Conservation (phyloP, 2,797 vertebrate species). For the Coregonus suidteri region DNA sequence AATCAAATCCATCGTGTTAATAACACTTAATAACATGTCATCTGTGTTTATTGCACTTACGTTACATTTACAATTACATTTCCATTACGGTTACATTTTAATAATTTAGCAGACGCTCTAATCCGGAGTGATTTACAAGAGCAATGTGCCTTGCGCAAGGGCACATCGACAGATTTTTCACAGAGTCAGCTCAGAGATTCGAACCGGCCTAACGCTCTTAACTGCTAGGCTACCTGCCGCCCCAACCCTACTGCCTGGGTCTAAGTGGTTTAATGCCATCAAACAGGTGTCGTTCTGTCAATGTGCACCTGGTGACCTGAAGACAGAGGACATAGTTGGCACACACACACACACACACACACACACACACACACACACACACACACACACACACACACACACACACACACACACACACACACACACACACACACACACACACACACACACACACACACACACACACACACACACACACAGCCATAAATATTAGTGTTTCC, state of each 20-base stretch:
- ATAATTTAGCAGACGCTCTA: too few relatives aligned
- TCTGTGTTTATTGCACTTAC: too few relatives aligned
- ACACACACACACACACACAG: background rate
- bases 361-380: background rate
- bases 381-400: background rate
- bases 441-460: background rate
- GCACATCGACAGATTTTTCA: too few relatives aligned
- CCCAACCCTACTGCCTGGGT: slow-evolving; percentile 13
- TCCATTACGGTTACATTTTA: too few relatives aligned
- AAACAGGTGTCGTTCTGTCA: slow-evolving; percentile 70
- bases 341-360: background rate
- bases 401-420: background rate
- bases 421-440: background rate
- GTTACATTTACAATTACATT: too few relatives aligned
- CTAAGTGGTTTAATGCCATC: slow-evolving; percentile 71
- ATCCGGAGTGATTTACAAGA: too few relatives aligned
- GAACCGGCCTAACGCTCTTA: too few relatives aligned
- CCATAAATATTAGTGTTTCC: background rate
- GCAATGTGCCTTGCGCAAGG: too few relatives aligned
- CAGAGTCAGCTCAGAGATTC: too few relatives aligned
- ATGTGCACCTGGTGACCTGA: slow-evolving; percentile 57
- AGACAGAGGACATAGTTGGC: slow-evolving; percentile 7
- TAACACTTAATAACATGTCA: too few relatives aligned
- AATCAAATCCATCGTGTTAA: slow-evolving; percentile 78
- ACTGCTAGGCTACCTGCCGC: too few relatives aligned